phyloP scores from a whole-genome alignment of 2,888 invertebrate species.

The Eugnorisma glareosa region DNA sequence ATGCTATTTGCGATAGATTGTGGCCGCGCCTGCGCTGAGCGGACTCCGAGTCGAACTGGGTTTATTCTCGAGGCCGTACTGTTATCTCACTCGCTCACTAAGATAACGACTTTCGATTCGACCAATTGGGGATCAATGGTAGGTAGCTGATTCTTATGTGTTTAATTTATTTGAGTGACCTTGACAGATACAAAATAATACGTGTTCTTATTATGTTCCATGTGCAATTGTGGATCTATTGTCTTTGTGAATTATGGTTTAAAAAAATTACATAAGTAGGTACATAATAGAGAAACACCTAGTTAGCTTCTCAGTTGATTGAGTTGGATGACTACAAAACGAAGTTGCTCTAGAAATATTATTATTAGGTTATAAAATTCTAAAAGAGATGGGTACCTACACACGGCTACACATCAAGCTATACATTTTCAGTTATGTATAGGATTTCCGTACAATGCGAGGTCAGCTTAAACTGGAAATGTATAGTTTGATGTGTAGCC shows the following conservation, averaged over 20 bases:
- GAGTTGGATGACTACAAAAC: not conserved
- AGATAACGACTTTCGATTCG: slow-evolving; percentile 81
- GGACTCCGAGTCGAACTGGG: slow-evolving; percentile 80
- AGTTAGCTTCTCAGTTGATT: too few species aligned
- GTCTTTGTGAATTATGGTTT: not conserved
- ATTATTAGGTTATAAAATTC: too few species aligned
- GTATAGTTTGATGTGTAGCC: too few species aligned
- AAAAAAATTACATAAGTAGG: not conserved
- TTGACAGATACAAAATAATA: slow-evolving; percentile 53
- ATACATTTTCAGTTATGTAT: too few species aligned
- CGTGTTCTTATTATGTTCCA: slow-evolving; percentile 6
- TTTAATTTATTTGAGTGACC: slow-evolving; percentile 58
- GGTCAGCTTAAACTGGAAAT: too few species aligned
- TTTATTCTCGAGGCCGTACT: slow-evolving; percentile 73
- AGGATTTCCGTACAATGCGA: too few species aligned
- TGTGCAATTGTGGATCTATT: slow-evolving; percentile 37
- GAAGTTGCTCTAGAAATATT: too few species aligned
- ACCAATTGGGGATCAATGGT: slow-evolving; percentile 61
- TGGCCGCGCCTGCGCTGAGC: slow-evolving; percentile 75
- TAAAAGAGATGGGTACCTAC: too few species aligned
- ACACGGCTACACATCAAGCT: too few species aligned
- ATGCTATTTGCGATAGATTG: slow-evolving; percentile 74
- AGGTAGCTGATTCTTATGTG: slow-evolving; percentile 44
- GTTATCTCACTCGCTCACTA: slow-evolving; percentile 83
- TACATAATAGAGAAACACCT: not conserved